These are phyloP conservation scores for Sylvilagus floridanus DNA, from an alignment of 2,797 vertebrate species.

Conservation along the genomic window DNA sequence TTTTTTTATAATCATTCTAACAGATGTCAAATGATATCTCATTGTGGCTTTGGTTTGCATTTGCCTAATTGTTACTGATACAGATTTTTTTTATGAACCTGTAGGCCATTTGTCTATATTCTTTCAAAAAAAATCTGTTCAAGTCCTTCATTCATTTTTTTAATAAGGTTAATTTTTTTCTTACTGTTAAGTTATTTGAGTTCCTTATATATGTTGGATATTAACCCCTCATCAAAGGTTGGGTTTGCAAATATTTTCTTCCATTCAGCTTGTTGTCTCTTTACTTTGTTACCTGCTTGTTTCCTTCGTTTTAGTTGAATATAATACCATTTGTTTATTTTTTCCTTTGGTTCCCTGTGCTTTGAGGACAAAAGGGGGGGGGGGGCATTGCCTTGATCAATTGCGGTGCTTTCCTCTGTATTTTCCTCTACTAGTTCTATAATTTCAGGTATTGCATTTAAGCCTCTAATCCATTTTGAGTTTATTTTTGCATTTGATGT, in stretches of 20 bases:
- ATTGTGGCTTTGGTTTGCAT: not conserved
- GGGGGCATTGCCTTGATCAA: too few relatives aligned
- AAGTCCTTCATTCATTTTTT: not conserved
- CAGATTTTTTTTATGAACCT: not conserved
- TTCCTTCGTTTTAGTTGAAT: not conserved
- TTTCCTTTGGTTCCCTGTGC: not conserved
- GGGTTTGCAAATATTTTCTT: not conserved
- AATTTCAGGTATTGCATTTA: not conserved
- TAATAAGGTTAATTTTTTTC: not conserved
- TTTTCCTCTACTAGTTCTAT: not conserved
- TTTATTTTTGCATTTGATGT: not conserved
- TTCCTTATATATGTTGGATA: not conserved
- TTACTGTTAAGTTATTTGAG: not conserved
- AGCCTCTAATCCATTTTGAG: not conserved
- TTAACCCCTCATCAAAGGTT: not conserved
- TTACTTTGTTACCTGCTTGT: not conserved
- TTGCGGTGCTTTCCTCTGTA: not conserved
- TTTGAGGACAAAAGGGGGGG: not conserved
- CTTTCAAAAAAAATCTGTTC: not conserved
- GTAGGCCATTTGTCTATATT: not conserved
- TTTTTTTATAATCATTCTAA: not conserved
- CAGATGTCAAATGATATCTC: not conserved
- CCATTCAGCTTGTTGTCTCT: not conserved
- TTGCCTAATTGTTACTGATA: not conserved
- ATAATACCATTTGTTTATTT: not conserved